Evolutionary conservation across 1,140 invertebrate genomes (phyloP).

Genomic region (Heliconius congener): DNA sequence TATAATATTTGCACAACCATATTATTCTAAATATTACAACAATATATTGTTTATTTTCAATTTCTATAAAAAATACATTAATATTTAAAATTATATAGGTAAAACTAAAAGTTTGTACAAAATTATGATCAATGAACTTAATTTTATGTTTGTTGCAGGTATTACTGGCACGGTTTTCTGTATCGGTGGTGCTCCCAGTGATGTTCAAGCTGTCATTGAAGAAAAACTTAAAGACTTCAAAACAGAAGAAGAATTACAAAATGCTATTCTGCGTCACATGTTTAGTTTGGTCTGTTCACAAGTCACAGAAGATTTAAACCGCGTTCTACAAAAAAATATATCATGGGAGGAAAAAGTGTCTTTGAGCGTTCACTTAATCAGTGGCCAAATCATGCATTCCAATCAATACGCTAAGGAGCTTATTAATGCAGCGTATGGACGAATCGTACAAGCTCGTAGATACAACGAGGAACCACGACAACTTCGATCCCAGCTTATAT

Average conservation of each 20-base stretch:
- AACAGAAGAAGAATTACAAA: conserved; percentile 47
- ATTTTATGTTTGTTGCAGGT: conserved; percentile 41
- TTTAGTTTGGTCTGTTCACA: conserved; percentile 45
- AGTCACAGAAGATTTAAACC: conserved; percentile 24
- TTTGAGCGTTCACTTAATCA: conserved; percentile 42
- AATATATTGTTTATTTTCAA: too few species aligned
- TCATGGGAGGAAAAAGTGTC: conserved; percentile 54
- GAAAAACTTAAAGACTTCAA: conserved; percentile 44
- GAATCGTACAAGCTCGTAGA: conserved; percentile 40
- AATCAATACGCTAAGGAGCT: conserved; percentile 54
- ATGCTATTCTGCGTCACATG: conserved; percentile 51
- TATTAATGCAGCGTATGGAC: conserved; percentile 47
- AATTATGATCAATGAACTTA: too few species aligned
- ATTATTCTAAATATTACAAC: too few species aligned
- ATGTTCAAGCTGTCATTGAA: conserved; percentile 44
- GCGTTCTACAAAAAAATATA: conserved; percentile 14
- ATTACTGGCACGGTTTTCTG: conserved; percentile 59
- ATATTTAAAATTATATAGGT: too few species aligned
- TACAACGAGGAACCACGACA: conserved; percentile 35
- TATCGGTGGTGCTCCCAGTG: conserved; percentile 51
- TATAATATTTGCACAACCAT: neutral
- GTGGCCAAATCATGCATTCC: conserved; percentile 51
- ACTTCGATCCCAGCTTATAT: conserved; percentile 49
- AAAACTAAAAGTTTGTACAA: too few species aligned
- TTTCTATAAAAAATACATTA: too few species aligned